These are phyloP conservation scores for Papilio polytes DNA, from an alignment of 1,140 invertebrate genomes.

Conservation along the genomic window DNA sequence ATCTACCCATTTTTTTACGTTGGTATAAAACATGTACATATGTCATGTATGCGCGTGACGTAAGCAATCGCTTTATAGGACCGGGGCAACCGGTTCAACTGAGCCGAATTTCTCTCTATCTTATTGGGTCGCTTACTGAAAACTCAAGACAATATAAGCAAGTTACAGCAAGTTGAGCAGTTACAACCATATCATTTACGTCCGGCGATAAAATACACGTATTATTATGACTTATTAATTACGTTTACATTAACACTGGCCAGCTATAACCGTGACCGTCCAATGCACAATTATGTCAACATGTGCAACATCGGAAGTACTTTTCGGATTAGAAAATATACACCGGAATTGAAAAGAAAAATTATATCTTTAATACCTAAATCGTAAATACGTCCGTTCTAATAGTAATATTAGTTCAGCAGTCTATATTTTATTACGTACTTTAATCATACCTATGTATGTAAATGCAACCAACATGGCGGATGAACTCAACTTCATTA, in stretches of 20 bases:
- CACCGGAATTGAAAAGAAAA: conserved; percentile 3
- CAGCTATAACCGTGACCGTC: not conserved
- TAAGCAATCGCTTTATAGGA: not conserved
- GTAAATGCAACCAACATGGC: conserved; percentile 6
- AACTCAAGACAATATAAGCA: not conserved
- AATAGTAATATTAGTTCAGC: not conserved
- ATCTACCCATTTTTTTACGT: not conserved
- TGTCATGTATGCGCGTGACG: not conserved
- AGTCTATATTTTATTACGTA: not conserved
- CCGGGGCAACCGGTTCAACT: conserved; percentile 3
- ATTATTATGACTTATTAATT: not conserved
- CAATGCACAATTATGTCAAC: conserved; percentile 21
- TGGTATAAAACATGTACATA: not conserved
- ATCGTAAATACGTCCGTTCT: not conserved
- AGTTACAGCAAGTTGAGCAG: not conserved
- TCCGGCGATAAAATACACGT: not conserved
- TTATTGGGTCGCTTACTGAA: conserved; percentile 11
- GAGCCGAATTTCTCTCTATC: conserved; percentile 28
- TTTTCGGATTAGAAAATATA: not conserved
- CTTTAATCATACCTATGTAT: not conserved
- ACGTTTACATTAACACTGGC: not conserved
- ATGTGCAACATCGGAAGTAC: not conserved
- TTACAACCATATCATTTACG: not conserved
- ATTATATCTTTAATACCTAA: not conserved
- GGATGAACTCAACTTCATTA: not conserved